These are phyloP conservation scores for Branchipolynoe longqiensis DNA, from an alignment of 2,888 invertebrate genomes.

Conservation along the genomic window DNA sequence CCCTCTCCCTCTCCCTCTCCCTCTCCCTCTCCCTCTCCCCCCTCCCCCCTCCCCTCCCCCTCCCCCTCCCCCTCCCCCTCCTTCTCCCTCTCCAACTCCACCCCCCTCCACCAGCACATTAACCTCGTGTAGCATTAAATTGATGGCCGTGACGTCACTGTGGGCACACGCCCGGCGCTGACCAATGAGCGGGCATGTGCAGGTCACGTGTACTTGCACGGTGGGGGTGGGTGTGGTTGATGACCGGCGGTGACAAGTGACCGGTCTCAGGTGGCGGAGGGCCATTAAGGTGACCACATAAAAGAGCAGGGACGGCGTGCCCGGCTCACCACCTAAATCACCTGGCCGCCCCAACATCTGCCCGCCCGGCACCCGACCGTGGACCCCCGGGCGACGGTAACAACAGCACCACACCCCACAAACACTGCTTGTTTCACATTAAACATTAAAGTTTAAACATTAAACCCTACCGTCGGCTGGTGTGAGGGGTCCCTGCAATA, in stretches of 20 bases:
- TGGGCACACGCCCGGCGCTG: background rate
- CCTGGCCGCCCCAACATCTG: conserved; percentile 6
- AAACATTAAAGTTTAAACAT: no score
- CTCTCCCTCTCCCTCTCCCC: no score
- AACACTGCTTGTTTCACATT: no score
- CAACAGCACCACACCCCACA: background rate
- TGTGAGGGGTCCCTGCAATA: no score
- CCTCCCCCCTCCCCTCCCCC: no score
- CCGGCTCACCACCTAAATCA: conserved; percentile 22
- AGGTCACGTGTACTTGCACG: conserved; percentile 38
- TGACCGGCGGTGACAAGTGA: conserved; percentile 31
- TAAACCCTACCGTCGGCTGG: no score
- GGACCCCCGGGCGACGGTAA: background rate
- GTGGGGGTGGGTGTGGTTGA: conserved; percentile 8
- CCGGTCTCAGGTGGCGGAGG: conserved; percentile 42
- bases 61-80: no score
- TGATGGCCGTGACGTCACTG: background rate
- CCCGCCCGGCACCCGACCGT: background rate
- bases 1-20: no score
- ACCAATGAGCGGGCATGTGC: background rate
- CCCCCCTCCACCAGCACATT: no score
- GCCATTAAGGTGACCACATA: conserved; percentile 37
- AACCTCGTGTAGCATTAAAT: no score
- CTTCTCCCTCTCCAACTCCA: no score
- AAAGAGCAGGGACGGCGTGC: conserved; percentile 3